Conservation (phyloP, 2,797 vertebrate genomes). For the Steatocranus sp. region DNA sequence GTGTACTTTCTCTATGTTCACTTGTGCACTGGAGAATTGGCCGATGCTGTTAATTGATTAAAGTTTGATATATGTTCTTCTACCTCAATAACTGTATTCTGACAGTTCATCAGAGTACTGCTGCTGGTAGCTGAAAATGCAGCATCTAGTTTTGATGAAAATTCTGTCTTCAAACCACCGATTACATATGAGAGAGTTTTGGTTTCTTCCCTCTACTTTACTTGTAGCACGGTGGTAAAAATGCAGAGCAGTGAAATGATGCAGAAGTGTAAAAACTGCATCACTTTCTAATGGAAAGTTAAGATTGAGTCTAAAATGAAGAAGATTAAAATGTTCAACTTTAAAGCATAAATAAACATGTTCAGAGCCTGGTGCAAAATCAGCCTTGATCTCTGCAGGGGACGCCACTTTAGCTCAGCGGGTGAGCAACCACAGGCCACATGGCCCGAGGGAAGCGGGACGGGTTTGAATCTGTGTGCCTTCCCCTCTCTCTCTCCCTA, state of each 20-base stretch:
- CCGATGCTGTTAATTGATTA: background rate
- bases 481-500: background rate
- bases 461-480: fast-evolving
- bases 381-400: background rate
- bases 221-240: background rate
- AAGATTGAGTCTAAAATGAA: background rate
- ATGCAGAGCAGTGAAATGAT: background rate
- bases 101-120: background rate
- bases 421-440: background rate
- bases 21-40: background rate
- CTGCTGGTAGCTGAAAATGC: background rate
- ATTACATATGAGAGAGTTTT: background rate
- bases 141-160: background rate
- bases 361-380: background rate
- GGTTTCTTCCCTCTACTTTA: background rate
- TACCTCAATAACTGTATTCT: background rate
- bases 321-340: background rate
- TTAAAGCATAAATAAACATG: background rate
- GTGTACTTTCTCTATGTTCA: background rate
- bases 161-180: background rate
- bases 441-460: background rate
- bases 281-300: fast-evolving
- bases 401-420: background rate
- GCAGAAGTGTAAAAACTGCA: background rate
- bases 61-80: background rate